Conservation (phyloP, 1,140 invertebrate genomes). For the Eulimnadia texana region DNA sequence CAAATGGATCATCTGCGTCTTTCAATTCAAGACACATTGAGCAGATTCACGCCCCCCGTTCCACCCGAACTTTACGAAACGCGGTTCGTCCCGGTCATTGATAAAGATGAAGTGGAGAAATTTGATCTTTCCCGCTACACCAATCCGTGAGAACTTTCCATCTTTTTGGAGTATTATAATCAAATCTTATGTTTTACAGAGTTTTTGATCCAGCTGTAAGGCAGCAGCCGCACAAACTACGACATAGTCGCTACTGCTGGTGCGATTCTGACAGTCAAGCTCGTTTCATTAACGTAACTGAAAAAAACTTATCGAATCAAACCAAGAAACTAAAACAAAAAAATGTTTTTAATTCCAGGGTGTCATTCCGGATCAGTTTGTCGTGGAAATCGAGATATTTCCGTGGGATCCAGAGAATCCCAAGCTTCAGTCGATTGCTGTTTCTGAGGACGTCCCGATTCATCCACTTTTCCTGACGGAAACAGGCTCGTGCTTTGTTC, state of each 20-base stretch:
- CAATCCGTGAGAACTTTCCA: neutral
- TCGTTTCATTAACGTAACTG: neutral
- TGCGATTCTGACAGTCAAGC: slow-evolving; percentile 2
- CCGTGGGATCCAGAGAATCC: slow-evolving; percentile 5
- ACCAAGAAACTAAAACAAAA: neutral
- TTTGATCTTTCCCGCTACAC: neutral
- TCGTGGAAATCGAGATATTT: slow-evolving; percentile 1
- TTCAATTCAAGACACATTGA: neutral
- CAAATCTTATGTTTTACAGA: neutral
- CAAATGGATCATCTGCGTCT: neutral
- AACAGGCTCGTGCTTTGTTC: neutral
- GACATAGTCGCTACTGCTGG: neutral
- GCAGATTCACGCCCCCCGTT: neutral
- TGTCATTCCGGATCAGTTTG: neutral
- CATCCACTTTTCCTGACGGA: neutral
- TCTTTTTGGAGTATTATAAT: neutral
- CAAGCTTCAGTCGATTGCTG: neutral
- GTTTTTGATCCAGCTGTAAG: neutral
- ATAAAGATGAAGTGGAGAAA: neutral
- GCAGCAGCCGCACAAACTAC: neutral
- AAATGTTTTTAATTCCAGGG: neutral
- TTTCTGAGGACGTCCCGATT: neutral
- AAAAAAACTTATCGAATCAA: neutral
- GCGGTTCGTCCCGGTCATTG: neutral
- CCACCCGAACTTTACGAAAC: neutral